These are phyloP conservation scores for Valencia hispanica DNA, from an alignment of 2,797 vertebrate species.

Conservation along the genomic window DNA sequence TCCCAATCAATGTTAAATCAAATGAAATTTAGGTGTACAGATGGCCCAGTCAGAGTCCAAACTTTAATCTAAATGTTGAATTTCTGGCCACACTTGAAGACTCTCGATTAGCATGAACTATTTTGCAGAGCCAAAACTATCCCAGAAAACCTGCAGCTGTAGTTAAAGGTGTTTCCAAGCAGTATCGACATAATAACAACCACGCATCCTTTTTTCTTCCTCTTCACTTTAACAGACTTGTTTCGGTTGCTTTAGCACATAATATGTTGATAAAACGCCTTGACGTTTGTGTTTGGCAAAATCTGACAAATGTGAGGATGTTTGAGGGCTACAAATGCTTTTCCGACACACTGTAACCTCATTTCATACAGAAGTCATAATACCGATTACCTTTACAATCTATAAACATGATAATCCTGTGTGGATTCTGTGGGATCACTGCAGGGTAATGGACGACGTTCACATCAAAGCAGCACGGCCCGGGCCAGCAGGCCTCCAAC, in stretches of 20 bases:
- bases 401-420: conserved; percentile 22
- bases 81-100: not conserved
- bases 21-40: too few species aligned
- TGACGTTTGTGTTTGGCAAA: not conserved
- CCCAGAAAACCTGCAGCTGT: too few species aligned
- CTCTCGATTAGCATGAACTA: not conserved
- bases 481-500: conserved; percentile 28
- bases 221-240: not conserved
- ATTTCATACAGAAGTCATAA: not conserved
- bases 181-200: not conserved
- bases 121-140: not conserved
- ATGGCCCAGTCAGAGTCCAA: not conserved
- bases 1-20: too few species aligned
- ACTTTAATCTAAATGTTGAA: not conserved
- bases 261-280: not conserved
- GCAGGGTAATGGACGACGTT: conserved; percentile 41
- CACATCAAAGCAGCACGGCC: conserved; percentile 31
- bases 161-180: not conserved
- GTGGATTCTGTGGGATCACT: conserved; percentile 24
- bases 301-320: not conserved
- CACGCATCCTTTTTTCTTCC: not conserved
- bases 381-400: conserved; percentile 4
- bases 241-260: not conserved
- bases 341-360: not conserved
- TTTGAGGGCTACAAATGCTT: not conserved